A percentile compares a stretch with the other conserved stretches of the same genome.
phyloP scores from a whole-genome alignment of 2,888 invertebrate genomes.

The Cosmopolites sordidus region DNA sequence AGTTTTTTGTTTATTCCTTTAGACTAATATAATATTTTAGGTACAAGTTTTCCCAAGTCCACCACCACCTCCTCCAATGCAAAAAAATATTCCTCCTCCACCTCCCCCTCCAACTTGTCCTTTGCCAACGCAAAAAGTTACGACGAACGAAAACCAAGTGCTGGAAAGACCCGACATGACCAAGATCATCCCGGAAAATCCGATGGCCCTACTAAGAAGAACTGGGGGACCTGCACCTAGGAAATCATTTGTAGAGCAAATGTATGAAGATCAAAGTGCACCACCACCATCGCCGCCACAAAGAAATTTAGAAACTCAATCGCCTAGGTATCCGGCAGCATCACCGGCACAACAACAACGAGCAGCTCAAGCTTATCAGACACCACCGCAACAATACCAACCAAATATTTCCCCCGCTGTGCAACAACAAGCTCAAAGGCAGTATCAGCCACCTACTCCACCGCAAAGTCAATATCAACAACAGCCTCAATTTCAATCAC shows the following conservation, averaged over 20 bases:
- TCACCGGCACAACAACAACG: slow-evolving; percentile 32
- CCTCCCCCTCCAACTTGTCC: slow-evolving; percentile 58
- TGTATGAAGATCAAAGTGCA: slow-evolving; percentile 31
- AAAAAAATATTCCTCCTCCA: slow-evolving; percentile 48
- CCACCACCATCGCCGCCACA: slow-evolving; percentile 26
- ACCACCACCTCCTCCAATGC: slow-evolving; percentile 53
- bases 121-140: slow-evolving; percentile 52
- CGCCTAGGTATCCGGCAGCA: slow-evolving; percentile 25
- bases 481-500: slow-evolving; percentile 23
- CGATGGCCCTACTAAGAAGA: slow-evolving; percentile 65
- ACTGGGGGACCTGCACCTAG: slow-evolving; percentile 58
- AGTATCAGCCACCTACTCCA: slow-evolving; percentile 35
- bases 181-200: slow-evolving; percentile 62
- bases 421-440: slow-evolving; percentile 25
- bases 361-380: slow-evolving; percentile 22
- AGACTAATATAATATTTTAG: slow-evolving; percentile 11
- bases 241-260: slow-evolving; percentile 39
- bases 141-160: slow-evolving; percentile 49
- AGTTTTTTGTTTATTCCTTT: background rate
- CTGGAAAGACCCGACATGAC: slow-evolving; percentile 68
- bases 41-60: slow-evolving; percentile 53
- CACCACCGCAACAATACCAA: slow-evolving; percentile 21
- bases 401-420: slow-evolving; percentile 12
- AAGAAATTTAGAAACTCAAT: slow-evolving; percentile 14
- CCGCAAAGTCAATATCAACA: slow-evolving; percentile 36